Evolutionary conservation across 2,888 invertebrate genomes (phyloP).

Genomic region (Litoditis marina): DNA sequence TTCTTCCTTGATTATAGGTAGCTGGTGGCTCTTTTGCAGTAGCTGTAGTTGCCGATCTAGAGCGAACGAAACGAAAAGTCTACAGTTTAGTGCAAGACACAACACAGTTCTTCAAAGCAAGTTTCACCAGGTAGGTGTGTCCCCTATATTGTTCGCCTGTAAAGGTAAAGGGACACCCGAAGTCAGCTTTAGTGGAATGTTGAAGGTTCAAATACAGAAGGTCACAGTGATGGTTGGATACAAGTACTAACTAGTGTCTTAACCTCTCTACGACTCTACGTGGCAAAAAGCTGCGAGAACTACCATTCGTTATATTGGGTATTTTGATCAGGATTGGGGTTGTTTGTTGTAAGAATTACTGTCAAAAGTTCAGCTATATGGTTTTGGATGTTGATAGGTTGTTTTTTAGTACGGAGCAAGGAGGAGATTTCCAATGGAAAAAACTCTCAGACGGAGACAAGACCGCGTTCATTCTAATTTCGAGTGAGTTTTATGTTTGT

Average conservation of each 20-base stretch:
- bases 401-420: not conserved
- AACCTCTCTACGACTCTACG: no score
- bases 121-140: not conserved
- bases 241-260: no score
- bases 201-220: no score
- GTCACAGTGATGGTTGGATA: no score
- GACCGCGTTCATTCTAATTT: constrained; percentile 21
- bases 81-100: not conserved
- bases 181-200: no score
- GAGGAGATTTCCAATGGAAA: constrained; percentile 7
- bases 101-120: constrained; percentile 9
- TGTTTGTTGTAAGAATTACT: no score
- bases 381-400: not conserved
- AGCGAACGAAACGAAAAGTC: not conserved
- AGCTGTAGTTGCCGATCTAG: constrained; percentile 11
- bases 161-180: no score
- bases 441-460: constrained; percentile 38
- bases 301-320: no score
- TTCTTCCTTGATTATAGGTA: constrained; percentile 5
- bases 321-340: no score
- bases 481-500: constrained; percentile 22
- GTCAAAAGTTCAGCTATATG: no score
- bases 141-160: not conserved
- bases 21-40: constrained; percentile 10
- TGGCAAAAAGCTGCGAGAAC: no score